phyloP scores from a whole-genome alignment of 2,113 vertebrate genomes.

The Percopsis transmontana region DNA sequence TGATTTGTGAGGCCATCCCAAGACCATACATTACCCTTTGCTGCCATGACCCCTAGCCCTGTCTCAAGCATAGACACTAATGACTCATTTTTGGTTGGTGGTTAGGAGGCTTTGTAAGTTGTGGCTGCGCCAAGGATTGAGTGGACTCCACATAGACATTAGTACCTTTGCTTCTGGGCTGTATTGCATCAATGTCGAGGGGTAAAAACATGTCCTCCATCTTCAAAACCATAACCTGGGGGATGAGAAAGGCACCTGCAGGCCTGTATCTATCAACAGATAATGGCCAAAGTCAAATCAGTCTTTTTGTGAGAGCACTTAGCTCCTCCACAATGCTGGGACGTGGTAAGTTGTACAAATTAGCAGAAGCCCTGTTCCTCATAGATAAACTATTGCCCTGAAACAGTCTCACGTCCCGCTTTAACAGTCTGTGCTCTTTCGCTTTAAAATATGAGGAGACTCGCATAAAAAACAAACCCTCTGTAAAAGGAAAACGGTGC shows the following conservation, averaged over 20 bases:
- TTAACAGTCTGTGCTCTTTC: conserved; percentile 29
- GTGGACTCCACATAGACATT: conserved; percentile 74
- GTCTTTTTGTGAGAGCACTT: conserved; percentile 74
- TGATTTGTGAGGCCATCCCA: conserved; percentile 56
- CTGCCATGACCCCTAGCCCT: conserved; percentile 58
- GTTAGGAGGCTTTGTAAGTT: conserved; percentile 60
- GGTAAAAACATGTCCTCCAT: conserved; percentile 83
- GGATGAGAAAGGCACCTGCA: conserved; percentile 71
- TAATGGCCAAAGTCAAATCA: conserved; percentile 80
- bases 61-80: conserved; percentile 65
- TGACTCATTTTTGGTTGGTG: conserved; percentile 63
- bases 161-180: conserved; percentile 73
- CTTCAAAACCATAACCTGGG: conserved; percentile 74
- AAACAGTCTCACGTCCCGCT: conserved; percentile 46
- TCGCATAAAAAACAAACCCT: conserved; percentile 44
- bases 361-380: conserved; percentile 60
- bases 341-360: conserved; percentile 75
- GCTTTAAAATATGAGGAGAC: conserved; percentile 31
- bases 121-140: conserved; percentile 56
- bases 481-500: conserved; percentile 54
- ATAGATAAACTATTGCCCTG: conserved; percentile 73
- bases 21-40: conserved; percentile 50
- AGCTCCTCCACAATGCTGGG: conserved; percentile 61
- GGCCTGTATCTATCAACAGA: conserved; percentile 79
- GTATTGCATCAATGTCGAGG: conserved; percentile 77